These are phyloP conservation scores for Pelodytes ibericus DNA, from an alignment of 2,797 vertebrate genomes.

Conservation along the genomic window DNA sequence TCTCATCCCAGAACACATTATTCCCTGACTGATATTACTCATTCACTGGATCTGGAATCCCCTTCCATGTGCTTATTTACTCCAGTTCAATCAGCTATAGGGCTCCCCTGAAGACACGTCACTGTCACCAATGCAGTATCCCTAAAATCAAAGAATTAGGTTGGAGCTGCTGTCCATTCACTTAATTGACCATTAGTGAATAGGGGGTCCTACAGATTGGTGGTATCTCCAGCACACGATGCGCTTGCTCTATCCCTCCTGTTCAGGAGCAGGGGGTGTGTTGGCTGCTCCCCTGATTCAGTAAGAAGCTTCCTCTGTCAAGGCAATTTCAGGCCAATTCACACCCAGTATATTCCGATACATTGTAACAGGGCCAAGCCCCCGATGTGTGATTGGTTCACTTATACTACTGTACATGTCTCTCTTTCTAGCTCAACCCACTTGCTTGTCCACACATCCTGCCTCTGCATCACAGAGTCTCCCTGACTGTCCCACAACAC, in stretches of 20 bases:
- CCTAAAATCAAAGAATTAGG: neutral
- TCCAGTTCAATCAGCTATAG: neutral
- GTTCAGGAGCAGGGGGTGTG: slow-evolving; percentile 21
- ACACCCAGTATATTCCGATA: slow-evolving; percentile 31
- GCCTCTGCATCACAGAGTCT: neutral
- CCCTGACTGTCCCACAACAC: neutral
- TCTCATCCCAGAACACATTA: neutral
- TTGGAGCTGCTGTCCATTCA: neutral
- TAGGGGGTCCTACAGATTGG: neutral
- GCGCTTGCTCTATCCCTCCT: slow-evolving; percentile 1
- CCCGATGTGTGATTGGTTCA: slow-evolving; percentile 10
- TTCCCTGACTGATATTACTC: slow-evolving; percentile 21
- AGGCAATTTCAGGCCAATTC: slow-evolving; percentile 19
- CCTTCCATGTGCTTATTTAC: slow-evolving; percentile 13
- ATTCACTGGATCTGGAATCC: neutral
- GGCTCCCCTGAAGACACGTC: neutral
- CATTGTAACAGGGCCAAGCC: slow-evolving; percentile 20
- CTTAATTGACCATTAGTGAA: neutral
- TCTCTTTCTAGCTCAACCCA: neutral
- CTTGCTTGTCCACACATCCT: neutral
- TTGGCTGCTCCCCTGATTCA: slow-evolving; percentile 2
- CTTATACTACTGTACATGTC: slow-evolving; percentile 22
- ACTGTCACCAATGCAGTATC: neutral
- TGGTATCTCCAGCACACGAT: neutral
- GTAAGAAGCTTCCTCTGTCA: neutral